Base-by-base conservation (phyloP, 2,113 vertebrate species). In the Setophaga coronata region DNA sequence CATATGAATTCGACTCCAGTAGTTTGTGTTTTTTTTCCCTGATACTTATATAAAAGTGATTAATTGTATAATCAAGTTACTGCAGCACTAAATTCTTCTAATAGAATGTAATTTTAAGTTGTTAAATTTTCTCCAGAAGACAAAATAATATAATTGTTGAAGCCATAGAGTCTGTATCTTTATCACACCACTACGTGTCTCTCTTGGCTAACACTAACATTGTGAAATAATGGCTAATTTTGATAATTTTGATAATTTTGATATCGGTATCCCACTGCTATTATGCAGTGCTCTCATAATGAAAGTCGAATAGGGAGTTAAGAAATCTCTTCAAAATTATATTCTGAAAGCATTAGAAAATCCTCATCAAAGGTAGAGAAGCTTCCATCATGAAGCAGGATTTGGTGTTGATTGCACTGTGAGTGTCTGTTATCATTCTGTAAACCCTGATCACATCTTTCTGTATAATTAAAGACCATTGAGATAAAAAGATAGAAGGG, bases 151-250 rank as follows among this genome's bases (percentile, higher is more conserved):
- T 13, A 7, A 47, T 74, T 78, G 3, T 58, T 71, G 28, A 93
- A 90, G 67, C 20, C 18, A 34, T 5, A 29, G 7, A 19, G 18
- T 50, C 50, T 79, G 8, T 89, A 38, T 60, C 45, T 56, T 79
- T 85, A 42, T 64, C 31, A 83, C 7, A 72, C 31, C 82, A 93
- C 69, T 69, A 31, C 1, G 0, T 83, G 66, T 64, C 62, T 87
- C 87, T 81, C 43, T 93, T n/a, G 67, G 40, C 76, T 82, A 79
- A 77, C 38, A 80, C 56, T 78, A 43, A 67, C 94, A 53, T 14
- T 70, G 25, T 61, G 65, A 85, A 96, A 89, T 90, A 85, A 95
- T 82, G 42, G 34, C 45, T 92, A 94, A 85, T 78, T 15, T 7
- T 62, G 69, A 82, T 82, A 94, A 85, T 78, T 15, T 7, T 62